Evolutionary conservation across 2,113 vertebrate genomes (phyloP), one percentile per base, ranked within the genome.

Genomic region (Poeciliopsis retropinna): DNA sequence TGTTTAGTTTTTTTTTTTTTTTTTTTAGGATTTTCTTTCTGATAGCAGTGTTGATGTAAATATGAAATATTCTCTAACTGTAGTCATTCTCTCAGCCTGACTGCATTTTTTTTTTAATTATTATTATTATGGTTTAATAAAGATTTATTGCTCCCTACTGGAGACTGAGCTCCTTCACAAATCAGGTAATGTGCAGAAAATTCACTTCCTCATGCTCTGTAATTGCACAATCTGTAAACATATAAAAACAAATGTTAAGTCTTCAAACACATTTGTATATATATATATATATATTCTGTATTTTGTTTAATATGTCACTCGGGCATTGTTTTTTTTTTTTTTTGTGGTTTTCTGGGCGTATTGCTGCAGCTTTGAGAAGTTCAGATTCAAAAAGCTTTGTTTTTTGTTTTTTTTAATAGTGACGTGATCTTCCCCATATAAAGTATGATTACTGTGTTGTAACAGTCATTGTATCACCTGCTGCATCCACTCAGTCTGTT

Each of bases 401-500:
- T 19, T 4, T 54, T 10, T 22, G n/a, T 25, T 10, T 8, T 25
- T 54, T 54, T 25, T 22, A 37, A 30, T 37, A 25, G 44, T 28
- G 57, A 65, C n/a, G 25, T 37, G 47, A 66, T 54, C 17, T 2
- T 63, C 34, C 34, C 31, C 12, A 39, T 34, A 17, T 14, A 57
- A 64, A 61, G 30, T 31, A 31, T 31, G 19, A 44, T 27, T 57
- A 87, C 79, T 90, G 87, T 85, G 92, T 93, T 91, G 32, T 89
- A 91, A 86, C 88, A 89, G 86, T 81, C 76, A 1, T 2, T 34
- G 66, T 71, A 25, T 72, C 64, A 19, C 69, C 64, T 76, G 61
- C 64, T 72, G 62, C 30, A 57, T 70, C 67, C 31, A 14, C 39
- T 73, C 32, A 70, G 64, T 61, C 70, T 15, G 19, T 72, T 67